Percentiles rank a stretch among this genome's conserved stretches.
These are phyloP conservation scores for Octonoba sinensis DNA, from an alignment of 2,888 invertebrate genomes.

Conservation along the genomic window DNA sequence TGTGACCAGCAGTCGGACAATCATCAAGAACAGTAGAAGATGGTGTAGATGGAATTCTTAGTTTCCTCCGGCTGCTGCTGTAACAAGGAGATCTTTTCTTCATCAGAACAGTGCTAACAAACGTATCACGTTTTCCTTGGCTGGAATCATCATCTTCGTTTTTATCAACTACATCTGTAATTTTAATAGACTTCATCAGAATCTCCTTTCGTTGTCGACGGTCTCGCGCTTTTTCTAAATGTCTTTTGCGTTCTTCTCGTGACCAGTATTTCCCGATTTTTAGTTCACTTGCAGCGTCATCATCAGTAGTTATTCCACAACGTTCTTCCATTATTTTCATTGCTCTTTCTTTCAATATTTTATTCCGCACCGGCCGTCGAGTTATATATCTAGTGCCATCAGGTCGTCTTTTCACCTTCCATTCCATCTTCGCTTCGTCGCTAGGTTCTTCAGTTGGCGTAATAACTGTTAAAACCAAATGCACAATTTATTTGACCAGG, in stretches of 20 bases:
- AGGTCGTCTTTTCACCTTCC: conserved; percentile 83
- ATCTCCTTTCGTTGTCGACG: conserved; percentile 71
- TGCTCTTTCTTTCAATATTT: conserved; percentile 79
- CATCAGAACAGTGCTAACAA: conserved; percentile 22
- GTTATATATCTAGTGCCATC: conserved; percentile 85
- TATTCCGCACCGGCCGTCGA: conserved; percentile 78
- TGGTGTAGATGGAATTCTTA: conserved; percentile 40
- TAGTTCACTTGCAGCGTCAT: conserved; percentile 83
- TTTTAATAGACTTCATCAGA: conserved; percentile 68
- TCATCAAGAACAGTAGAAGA: conserved; percentile 71
- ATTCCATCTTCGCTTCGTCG: conserved; percentile 71
- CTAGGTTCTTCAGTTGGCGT: conserved; percentile 43
- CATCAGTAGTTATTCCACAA: conserved; percentile 80
- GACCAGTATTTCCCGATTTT: conserved; percentile 83
- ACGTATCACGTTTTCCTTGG: conserved; percentile 45
- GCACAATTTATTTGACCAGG: not conserved
- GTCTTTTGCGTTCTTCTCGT: conserved; percentile 81
- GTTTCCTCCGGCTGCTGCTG: conserved; percentile 25
- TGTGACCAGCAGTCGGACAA: conserved; percentile 73
- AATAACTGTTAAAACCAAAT: conserved; percentile 12
- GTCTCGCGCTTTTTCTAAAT: conserved; percentile 80
- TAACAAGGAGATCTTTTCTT: conserved; percentile 31
- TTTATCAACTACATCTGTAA: conserved; percentile 59
- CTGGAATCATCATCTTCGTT: conserved; percentile 59
- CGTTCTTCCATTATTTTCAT: conserved; percentile 79